Percentiles rank a stretch among this genome's conserved stretches.
Conservation (phyloP, 2,888 invertebrate genomes). For the Carabus problematicus region DNA sequence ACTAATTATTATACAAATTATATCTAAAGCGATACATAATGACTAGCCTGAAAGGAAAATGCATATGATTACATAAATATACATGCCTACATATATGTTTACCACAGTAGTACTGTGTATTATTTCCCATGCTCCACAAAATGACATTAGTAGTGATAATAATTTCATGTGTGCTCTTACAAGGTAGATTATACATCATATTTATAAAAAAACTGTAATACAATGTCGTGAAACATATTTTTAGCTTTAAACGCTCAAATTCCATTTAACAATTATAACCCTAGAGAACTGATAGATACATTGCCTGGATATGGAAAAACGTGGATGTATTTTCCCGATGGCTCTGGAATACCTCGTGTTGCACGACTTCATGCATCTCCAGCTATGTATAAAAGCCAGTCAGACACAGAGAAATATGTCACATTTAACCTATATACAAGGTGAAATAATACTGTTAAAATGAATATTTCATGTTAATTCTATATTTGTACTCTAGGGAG, state of each 20-base stretch:
- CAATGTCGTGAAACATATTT: neutral
- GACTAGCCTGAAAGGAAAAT: conserved; percentile 19
- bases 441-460: conserved; percentile 48
- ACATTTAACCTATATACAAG: conserved; percentile 61
- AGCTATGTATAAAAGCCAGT: neutral
- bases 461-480: neutral
- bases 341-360: conserved; percentile 56
- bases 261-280: conserved; percentile 29
- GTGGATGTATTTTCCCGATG: conserved; percentile 62
- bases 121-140: too few relatives aligned
- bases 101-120: neutral
- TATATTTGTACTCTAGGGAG: conserved; percentile 2
- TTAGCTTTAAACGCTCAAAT: conserved; percentile 12
- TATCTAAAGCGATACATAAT: conserved; percentile 36
- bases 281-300: conserved; percentile 41
- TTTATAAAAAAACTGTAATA: too few relatives aligned
- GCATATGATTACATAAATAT: conserved; percentile 34
- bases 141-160: too few relatives aligned
- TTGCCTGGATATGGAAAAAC: conserved; percentile 58
- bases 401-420: conserved; percentile 54
- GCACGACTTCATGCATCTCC: conserved; percentile 46
- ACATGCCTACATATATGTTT: neutral
- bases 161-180: too few relatives aligned
- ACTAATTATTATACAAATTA: conserved; percentile 8
- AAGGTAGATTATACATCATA: too few relatives aligned